Evolutionary conservation across 1,140 invertebrate genomes (phyloP), one percentile per base, ranked within the genome.

Genomic region (Temnothorax curvispinosus): DNA sequence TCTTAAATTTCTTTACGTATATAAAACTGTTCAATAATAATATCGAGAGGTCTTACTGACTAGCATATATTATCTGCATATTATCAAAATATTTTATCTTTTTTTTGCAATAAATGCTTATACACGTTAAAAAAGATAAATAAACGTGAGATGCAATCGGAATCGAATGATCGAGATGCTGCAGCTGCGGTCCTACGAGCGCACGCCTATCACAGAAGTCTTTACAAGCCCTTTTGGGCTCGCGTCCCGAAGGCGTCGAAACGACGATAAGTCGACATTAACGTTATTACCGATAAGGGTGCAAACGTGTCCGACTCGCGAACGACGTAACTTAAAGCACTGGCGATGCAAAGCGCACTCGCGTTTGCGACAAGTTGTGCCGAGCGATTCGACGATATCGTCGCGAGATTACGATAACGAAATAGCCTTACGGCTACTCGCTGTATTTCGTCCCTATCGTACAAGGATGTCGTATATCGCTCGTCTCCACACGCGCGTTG

Each of bases 221-320:
- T 84, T 74, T 75, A 84, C 21, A 47, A 75, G 54, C 54, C 54
- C 80, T 75, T 74, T 56, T 44, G 78, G 50, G 38, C 38, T 62
- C 54, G 52, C 50, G 9, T 71, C 67, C 38, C 50, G 41, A 38
- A 75, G 80, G 65, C 52, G 78, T 58, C 81, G 54, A 77, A 60
- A 21, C 54, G 41, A 58, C 84, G 75, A 80, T 81, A 81, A 44
- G 52, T 85, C 56, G 84, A 85, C 27, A 1, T 27, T 85, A 85
- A 85, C 27, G 84, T 85, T 85, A 85, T 85, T 85, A 65, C 84
- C 72, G 84, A 85, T 85, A 80, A 85, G 60, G 18, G 58, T 38
- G 41, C 47, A 64, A 78, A 65, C 47, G 84, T 58, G 74, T 78
- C 72, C 84, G 60, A 85, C n/a, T 54, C 65, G 69, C 38, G 11